Percentiles rank a stretch among this genome's conserved stretches.
Evolutionary conservation across 2,797 vertebrate genomes (phyloP).

Genomic region (Galagoides demidoff): DNA sequence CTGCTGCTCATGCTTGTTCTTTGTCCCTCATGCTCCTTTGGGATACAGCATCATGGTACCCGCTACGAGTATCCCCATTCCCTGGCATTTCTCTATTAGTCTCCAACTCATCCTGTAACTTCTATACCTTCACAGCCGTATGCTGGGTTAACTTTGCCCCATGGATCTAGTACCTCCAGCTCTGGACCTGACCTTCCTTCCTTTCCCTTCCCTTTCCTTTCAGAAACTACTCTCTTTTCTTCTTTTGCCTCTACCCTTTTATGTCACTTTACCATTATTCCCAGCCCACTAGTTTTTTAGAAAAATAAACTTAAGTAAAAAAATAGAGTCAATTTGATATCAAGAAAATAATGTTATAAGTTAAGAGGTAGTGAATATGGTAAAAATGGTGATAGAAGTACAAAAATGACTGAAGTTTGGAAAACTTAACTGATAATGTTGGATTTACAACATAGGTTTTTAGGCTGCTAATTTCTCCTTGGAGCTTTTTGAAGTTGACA

Average conservation of each 20-base stretch:
- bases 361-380: neutral
- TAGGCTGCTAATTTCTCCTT: neutral
- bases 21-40: neutral
- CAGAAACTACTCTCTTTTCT: neutral
- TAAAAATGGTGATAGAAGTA: neutral
- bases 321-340: conserved; percentile 53
- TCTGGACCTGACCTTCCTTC: neutral
- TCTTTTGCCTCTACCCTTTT: neutral
- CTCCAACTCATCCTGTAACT: neutral
- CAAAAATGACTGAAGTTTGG: neutral
- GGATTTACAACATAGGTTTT: conserved; percentile 35
- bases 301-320: conserved; percentile 35
- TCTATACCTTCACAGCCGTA: neutral
- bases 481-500: neutral
- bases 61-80: neutral
- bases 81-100: neutral
- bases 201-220: neutral
- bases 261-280: neutral
- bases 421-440: conserved; percentile 15
- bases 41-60: neutral
- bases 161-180: neutral
- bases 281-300: conserved; percentile 8
- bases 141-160: neutral
- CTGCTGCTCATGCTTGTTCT: neutral
- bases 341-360: neutral